Percentiles rank a stretch among this genome's conserved stretches.
phyloP scores from a whole-genome alignment of 2,888 invertebrate genomes.

The Sarcophaga subvicina region DNA sequence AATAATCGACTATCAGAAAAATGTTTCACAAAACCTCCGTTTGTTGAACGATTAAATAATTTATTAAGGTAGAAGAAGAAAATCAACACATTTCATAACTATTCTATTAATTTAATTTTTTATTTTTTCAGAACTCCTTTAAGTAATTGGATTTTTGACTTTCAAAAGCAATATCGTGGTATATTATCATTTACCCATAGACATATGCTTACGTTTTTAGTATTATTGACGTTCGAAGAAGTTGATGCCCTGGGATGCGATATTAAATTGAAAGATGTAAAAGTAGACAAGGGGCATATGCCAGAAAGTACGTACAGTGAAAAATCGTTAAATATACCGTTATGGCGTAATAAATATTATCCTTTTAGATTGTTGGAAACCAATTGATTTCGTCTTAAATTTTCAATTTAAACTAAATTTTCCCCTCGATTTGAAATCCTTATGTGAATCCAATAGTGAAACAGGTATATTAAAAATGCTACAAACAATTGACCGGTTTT shows the following conservation, averaged over 20 bases:
- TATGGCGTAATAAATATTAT: neutral
- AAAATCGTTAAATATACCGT: neutral
- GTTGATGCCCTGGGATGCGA: slow-evolving; percentile 66
- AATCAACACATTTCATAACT: neutral
- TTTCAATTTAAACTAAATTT: slow-evolving; percentile 74
- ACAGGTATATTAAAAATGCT: slow-evolving; percentile 69
- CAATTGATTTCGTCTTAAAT: slow-evolving; percentile 73
- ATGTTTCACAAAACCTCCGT: slow-evolving; percentile 23
- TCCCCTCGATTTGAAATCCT: slow-evolving; percentile 69
- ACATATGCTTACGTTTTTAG: slow-evolving; percentile 52
- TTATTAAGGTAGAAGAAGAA: slow-evolving; percentile 49
- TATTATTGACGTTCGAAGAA: slow-evolving; percentile 71
- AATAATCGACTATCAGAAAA: neutral
- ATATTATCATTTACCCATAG: slow-evolving; percentile 61
- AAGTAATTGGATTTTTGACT: slow-evolving; percentile 76
- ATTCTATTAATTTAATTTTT: neutral
- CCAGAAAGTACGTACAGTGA: slow-evolving; percentile 57
- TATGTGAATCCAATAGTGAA: slow-evolving; percentile 66
- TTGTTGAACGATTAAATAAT: slow-evolving; percentile 64
- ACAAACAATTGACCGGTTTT: slow-evolving; percentile 70
- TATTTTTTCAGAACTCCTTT: slow-evolving; percentile 49
- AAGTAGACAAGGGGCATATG: slow-evolving; percentile 44
- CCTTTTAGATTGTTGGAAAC: slow-evolving; percentile 68
- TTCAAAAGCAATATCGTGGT: slow-evolving; percentile 70
- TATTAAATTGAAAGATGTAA: slow-evolving; percentile 68